phyloP scores from a whole-genome alignment of 2,113 vertebrate species.

The Clinocottus analis region DNA sequence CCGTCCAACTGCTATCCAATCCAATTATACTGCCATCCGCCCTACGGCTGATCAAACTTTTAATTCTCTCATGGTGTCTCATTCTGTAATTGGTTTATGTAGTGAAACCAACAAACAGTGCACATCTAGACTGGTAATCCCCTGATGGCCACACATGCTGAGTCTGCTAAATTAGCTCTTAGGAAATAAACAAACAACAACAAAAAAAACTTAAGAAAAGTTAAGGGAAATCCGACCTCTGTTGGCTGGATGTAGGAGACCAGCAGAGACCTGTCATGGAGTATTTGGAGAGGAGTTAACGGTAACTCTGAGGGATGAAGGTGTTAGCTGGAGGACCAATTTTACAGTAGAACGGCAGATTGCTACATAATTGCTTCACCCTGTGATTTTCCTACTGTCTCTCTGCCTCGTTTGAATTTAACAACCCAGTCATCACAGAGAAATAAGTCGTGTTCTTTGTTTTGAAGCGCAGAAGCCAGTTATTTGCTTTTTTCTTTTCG shows the following conservation, averaged over 20 bases:
- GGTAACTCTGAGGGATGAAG: slow-evolving; percentile 29
- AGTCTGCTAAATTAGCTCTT: slow-evolving; percentile 48
- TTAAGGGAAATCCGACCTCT: slow-evolving; percentile 24
- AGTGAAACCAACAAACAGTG: slow-evolving; percentile 59
- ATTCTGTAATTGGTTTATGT: slow-evolving; percentile 66
- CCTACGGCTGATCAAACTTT: slow-evolving; percentile 58
- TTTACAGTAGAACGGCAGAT: slow-evolving; percentile 39
- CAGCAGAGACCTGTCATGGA: slow-evolving; percentile 33
- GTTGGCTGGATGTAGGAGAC: slow-evolving; percentile 5
- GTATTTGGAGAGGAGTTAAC: slow-evolving; percentile 52
- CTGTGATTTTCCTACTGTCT: slow-evolving; percentile 23
- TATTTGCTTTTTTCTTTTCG: slow-evolving; percentile 15
- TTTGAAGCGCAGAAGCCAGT: slow-evolving; percentile 17
- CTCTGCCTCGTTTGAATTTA: slow-evolving; percentile 26
- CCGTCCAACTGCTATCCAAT: slow-evolving; percentile 45
- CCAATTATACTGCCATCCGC: slow-evolving; percentile 51
- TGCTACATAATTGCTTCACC: slow-evolving; percentile 40
- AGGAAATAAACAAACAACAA: slow-evolving; percentile 20
- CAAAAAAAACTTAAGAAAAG: slow-evolving; percentile 20
- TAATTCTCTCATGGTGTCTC: slow-evolving; percentile 61
- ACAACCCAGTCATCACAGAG: slow-evolving; percentile 24
- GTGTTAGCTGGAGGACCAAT: slow-evolving; percentile 28
- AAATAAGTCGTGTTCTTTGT: slow-evolving; percentile 20
- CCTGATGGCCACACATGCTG: slow-evolving; percentile 45
- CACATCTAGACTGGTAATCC: slow-evolving; percentile 51